Evolutionary conservation across 2,797 vertebrate genomes (phyloP).

Genomic region (Helostoma temminkii): DNA sequence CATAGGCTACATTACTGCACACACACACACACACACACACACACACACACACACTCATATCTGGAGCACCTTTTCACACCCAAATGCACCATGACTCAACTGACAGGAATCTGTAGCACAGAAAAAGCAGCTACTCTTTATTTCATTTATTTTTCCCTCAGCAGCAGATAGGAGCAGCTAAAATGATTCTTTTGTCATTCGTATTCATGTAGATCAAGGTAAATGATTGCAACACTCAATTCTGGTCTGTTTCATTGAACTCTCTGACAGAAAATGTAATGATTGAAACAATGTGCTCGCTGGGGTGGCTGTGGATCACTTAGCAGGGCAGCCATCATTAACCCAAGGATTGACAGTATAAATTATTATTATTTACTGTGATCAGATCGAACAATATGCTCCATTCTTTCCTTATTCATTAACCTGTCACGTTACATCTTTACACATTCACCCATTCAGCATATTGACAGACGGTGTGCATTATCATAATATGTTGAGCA

Average conservation of each 20-base stretch:
- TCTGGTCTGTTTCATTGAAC: slow-evolving; percentile 6
- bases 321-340: too few relatives aligned
- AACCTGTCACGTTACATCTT: too few relatives aligned
- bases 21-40: slow-evolving; percentile 25
- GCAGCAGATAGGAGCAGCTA: neutral
- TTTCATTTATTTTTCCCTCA: too few relatives aligned
- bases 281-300: neutral
- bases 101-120: slow-evolving; percentile 1
- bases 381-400: too few relatives aligned
- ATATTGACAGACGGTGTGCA: too few relatives aligned
- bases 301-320: too few relatives aligned
- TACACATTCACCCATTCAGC: too few relatives aligned
- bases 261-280: neutral
- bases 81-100: slow-evolving; percentile 37
- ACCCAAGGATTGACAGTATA: too few relatives aligned
- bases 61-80: slow-evolving; percentile 30
- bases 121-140: slow-evolving; percentile 6
- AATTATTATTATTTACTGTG: too few relatives aligned
- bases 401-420: too few relatives aligned
- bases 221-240: slow-evolving; percentile 18
- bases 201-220: neutral
- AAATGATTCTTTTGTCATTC: neutral
- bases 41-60: slow-evolving; percentile 25
- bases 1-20: slow-evolving; percentile 54
- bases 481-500: too few relatives aligned